Percentiles rank a stretch among this genome's conserved stretches.
Evolutionary conservation across 1,140 invertebrate genomes (phyloP).

Genomic region (Pentalonia nigronervosa): DNA sequence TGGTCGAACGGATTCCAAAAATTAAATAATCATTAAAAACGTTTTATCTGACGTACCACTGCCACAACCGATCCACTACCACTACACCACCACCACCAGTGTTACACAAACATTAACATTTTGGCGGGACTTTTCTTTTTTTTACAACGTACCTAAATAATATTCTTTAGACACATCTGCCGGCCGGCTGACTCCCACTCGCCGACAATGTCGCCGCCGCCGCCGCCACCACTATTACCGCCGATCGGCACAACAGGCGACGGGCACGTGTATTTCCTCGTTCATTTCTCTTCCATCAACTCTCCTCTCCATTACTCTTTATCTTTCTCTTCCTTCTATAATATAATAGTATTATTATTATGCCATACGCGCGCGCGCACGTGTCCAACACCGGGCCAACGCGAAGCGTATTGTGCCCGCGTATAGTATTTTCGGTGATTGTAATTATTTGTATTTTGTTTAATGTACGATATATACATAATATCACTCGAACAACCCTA

Average conservation of each 20-base stretch:
- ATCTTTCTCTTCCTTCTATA: not conserved
- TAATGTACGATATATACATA: not conserved
- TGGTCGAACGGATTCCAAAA: not conserved
- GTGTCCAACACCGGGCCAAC: conserved; percentile 52
- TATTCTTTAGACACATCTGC: conserved; percentile 42
- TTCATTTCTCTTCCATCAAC: not conserved
- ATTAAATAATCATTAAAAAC: conserved; percentile 6
- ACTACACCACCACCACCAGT: not conserved
- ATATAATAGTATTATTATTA: not conserved
- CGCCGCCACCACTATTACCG: conserved; percentile 10
- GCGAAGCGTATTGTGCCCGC: conserved; percentile 3
- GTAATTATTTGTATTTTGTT: not conserved
- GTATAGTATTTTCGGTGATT: conserved; percentile 21
- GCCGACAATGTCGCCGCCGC: not conserved
- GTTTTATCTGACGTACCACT: not conserved
- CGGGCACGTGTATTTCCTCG: conserved; percentile 33
- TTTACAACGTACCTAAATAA: not conserved
- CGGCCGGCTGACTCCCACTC: conserved; percentile 38
- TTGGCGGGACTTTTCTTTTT: conserved; percentile 53
- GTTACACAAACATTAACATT: conserved; percentile 21
- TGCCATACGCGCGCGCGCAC: not conserved
- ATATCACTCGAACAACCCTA: not conserved
- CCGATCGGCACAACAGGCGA: conserved; percentile 36
- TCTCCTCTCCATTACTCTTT: not conserved
- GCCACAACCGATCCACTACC: not conserved